Conservation (phyloP, 1,140 invertebrate species). For the Drosophila insularis region DNA sequence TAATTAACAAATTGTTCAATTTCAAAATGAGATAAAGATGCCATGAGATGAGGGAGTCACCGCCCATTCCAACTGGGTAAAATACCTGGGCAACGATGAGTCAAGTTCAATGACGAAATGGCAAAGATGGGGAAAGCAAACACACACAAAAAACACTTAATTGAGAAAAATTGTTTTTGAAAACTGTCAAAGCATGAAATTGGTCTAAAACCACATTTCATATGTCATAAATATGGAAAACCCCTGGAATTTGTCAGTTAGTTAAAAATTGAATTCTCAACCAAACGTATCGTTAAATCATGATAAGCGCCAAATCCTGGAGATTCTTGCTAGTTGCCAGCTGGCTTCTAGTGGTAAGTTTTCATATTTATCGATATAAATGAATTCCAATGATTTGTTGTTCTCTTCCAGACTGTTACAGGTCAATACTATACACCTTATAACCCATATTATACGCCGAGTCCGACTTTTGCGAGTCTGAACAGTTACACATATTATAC, state of each 20-base stretch:
- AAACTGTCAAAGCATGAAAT: conserved; percentile 62
- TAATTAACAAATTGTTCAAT: conserved; percentile 35
- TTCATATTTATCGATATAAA: neutral
- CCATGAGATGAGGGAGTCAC: conserved; percentile 13
- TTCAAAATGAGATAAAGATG: conserved; percentile 45
- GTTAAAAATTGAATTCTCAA: conserved; percentile 26
- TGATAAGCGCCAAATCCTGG: neutral
- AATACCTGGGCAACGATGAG: conserved; percentile 57
- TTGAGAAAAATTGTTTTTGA: conserved; percentile 41
- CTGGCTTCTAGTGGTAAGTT: conserved; percentile 38
- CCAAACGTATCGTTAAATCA: conserved; percentile 30
- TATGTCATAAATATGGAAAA: conserved; percentile 18
- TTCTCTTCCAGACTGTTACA: conserved; percentile 23
- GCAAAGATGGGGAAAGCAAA: conserved; percentile 36
- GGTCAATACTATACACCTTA: conserved; percentile 62
- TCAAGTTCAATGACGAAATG: conserved; percentile 80
- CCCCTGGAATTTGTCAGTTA: conserved; percentile 23
- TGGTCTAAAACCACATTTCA: conserved; percentile 14
- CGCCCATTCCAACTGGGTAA: conserved; percentile 48
- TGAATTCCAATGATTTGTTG: neutral
- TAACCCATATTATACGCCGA: conserved; percentile 60
- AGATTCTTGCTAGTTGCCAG: conserved; percentile 24
- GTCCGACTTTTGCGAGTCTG: conserved; percentile 60
- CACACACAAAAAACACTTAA: conserved; percentile 20
- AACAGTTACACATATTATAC: conserved; percentile 56